A percentile compares a stretch with the other conserved stretches of the same genome.
These are phyloP conservation scores for Promerops cafer DNA, from an alignment of 2,113 vertebrate species.

Conservation along the genomic window DNA sequence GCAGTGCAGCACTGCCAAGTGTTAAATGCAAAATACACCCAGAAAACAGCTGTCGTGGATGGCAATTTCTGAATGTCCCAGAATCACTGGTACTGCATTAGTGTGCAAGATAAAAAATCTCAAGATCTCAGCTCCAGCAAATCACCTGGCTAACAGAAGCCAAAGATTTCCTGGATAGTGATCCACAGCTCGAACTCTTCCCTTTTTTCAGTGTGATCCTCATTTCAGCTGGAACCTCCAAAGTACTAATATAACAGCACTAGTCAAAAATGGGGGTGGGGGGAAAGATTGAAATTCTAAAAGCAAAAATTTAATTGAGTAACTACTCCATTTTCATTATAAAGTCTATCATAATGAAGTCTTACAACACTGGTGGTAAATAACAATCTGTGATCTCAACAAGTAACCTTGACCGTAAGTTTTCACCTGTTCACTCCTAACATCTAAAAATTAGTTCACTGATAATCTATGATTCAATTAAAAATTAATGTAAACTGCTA, in stretches of 20 bases:
- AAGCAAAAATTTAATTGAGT: neutral
- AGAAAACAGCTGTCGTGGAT: neutral
- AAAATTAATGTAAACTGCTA: neutral
- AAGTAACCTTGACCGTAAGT: neutral
- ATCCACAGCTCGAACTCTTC: neutral
- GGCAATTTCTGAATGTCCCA: neutral
- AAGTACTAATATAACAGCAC: neutral
- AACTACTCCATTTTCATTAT: neutral
- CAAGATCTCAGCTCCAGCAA: neutral
- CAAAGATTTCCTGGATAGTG: neutral
- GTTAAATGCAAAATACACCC: neutral
- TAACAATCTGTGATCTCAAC: neutral
- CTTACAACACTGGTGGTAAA: neutral
- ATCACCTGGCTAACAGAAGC: neutral
- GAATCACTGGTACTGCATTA: neutral
- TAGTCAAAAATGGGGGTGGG: neutral
- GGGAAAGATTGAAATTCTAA: neutral
- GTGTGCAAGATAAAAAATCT: neutral
- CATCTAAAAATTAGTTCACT: neutral
- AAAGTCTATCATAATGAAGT: neutral
- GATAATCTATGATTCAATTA: neutral
- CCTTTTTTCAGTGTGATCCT: neutral
- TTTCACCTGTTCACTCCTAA: neutral
- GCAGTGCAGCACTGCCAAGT: neutral
- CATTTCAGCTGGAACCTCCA: neutral